Percentiles rank a stretch among this genome's conserved stretches.
Conservation (phyloP, 1,140 invertebrate genomes). For the Chlorops oryzae region DNA sequence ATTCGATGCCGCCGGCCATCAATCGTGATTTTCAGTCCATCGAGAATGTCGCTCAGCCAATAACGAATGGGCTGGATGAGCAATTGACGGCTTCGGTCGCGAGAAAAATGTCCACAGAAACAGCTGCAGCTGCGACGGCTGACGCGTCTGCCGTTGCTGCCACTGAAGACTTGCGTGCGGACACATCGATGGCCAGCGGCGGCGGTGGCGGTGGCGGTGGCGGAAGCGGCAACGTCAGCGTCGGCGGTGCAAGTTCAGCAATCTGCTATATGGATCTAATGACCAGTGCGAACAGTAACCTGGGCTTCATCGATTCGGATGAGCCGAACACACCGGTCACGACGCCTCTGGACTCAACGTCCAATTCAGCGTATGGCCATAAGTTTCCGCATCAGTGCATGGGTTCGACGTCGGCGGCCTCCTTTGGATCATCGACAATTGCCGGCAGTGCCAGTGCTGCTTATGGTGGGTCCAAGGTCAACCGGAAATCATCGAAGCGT, state of each 20-base stretch:
- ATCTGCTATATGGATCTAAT: too few relatives aligned
- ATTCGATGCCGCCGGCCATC: constrained; percentile 40
- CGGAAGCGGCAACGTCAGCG: neutral
- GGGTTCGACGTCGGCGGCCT: constrained; percentile 19
- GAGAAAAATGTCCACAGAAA: neutral
- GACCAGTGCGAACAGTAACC: constrained; percentile 42
- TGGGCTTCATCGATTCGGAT: constrained; percentile 42
- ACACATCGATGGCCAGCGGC: too few relatives aligned
- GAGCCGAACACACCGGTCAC: constrained; percentile 34
- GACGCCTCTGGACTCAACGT: constrained; percentile 23
- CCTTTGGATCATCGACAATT: neutral
- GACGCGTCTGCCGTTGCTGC: too few relatives aligned
- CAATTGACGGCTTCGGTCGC: constrained; percentile 33
- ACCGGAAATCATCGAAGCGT: constrained; percentile 15
- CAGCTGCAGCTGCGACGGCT: constrained; percentile 4
- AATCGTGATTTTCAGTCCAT: constrained; percentile 38
- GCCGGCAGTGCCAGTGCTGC: constrained; percentile 7
- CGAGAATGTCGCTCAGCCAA: constrained; percentile 29
- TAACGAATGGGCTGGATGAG: constrained; percentile 31
- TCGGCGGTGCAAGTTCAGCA: too few relatives aligned
- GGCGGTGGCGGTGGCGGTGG: constrained; percentile 1
- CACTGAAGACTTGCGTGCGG: too few relatives aligned
- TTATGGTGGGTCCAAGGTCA: neutral
- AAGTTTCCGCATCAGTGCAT: constrained; percentile 19
- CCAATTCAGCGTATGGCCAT: constrained; percentile 16